Base-by-base conservation (phyloP, 1,140 invertebrate genomes). In the Ceratosolen solmsi region DNA sequence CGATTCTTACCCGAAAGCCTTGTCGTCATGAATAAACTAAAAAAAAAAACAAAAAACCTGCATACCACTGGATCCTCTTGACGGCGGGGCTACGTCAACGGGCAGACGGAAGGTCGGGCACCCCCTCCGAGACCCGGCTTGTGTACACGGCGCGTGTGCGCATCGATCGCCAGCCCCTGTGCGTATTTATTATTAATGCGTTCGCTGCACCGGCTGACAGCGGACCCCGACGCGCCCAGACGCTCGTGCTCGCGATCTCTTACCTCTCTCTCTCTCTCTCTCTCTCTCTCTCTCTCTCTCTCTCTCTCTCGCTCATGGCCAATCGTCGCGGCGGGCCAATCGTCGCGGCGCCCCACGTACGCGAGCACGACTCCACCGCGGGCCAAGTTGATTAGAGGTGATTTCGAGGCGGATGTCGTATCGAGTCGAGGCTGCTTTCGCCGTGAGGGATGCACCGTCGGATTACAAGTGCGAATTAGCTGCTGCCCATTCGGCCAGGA, bases 141-240 rank as follows among this genome's bases (percentile, higher is more conserved):
- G 49, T 49, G 70, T 74, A 51, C 27, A 56, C 46, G 60, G 70
- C 70, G 70, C 75, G 38, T 49, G 63, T 11, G 83, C 70, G 77
- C 88, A 90, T 89, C 87, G 88, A 90, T 90, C 87, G 88, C 82
- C 80, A 82, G 85, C 82, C 84, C 84, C 87, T 87, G 88, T 88
- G 86, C 89, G 88, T 87, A 86, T 90, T 87, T 86, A 89, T 90
- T 90, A 91, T 91, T 91, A 88, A 90, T 90, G 85, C 84, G 83
- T 79, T 74, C 56, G 76, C 87, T 87, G 63, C 65, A 72, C 68
- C 82, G 82, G 22, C 76, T 83, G 82, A 85, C 79, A 80, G 72
- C 80, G 84, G 85, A 82, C 83, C 33, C 1, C 33, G 63, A 54
- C 51, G 17, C 41, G 41, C 7, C 41, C 41, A 46, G 41, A 8